phyloP scores from a whole-genome alignment of 23 tunicate species.

The Diplosoma virens region DNA sequence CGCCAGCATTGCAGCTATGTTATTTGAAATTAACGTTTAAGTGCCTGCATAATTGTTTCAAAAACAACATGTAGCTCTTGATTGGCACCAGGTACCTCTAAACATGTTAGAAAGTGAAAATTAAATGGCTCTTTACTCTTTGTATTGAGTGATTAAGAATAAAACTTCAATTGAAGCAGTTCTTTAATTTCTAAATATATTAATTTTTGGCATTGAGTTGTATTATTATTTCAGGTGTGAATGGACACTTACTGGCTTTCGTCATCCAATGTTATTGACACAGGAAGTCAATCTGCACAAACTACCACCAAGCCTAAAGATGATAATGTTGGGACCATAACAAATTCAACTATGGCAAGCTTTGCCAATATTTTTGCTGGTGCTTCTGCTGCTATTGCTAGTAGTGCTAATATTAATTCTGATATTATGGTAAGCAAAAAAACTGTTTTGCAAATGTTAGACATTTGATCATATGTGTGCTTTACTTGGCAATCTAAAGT shows the following conservation, averaged over 20 bases:
- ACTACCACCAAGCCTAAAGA: slow-evolving; percentile 36
- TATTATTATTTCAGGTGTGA: neutral
- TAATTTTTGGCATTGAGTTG: neutral
- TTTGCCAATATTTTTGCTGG: slow-evolving; percentile 90
- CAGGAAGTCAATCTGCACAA: neutral
- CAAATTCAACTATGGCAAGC: slow-evolving; percentile 65
- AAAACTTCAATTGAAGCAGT: too few species aligned
- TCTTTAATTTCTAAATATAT: too few species aligned
- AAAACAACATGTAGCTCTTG: too few species aligned
- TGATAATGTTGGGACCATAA: slow-evolving; percentile 40
- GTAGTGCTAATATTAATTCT: slow-evolving; percentile 23
- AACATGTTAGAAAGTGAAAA: neutral
- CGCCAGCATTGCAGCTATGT: too few species aligned
- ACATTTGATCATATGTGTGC: too few species aligned
- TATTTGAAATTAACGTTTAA: too few species aligned
- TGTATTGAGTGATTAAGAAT: too few species aligned
- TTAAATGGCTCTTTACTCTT: neutral
- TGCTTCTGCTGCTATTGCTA: slow-evolving; percentile 83
- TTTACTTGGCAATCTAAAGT: too few species aligned
- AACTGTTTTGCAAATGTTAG: neutral
- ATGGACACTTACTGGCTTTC: slow-evolving; percentile 49
- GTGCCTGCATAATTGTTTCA: too few species aligned
- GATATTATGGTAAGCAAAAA: slow-evolving; percentile 25
- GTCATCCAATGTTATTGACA: slow-evolving; percentile 1
- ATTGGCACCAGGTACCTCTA: too few species aligned